phyloP scores from a whole-genome alignment of 2,797 vertebrate genomes.

The Eleutherodactylus coqui region DNA sequence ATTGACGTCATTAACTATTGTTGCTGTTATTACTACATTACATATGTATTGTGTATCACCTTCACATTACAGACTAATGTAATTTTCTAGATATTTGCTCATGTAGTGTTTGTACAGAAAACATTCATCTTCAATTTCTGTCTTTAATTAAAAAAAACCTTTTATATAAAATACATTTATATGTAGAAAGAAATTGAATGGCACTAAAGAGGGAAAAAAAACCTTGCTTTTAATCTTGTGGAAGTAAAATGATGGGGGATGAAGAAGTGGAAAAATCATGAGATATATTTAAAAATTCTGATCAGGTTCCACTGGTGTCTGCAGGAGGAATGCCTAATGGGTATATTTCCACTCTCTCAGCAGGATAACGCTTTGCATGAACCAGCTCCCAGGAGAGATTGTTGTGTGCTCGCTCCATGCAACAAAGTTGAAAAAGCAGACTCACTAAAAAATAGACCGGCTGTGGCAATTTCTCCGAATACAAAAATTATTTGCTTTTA shows the following conservation, averaged over 20 bases:
- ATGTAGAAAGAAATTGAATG: not conserved
- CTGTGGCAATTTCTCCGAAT: slow-evolving; percentile 68
- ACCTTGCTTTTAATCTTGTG: slow-evolving; percentile 25
- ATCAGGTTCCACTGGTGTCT: slow-evolving; percentile 79
- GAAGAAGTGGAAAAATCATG: slow-evolving; percentile 66
- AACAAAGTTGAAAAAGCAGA: slow-evolving; percentile 83
- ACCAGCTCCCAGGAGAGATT: slow-evolving; percentile 89
- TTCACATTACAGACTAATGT: not conserved
- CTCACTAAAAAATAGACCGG: slow-evolving; percentile 86
- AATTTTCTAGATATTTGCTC: too few relatives aligned
- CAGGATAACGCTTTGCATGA: slow-evolving; percentile 91
- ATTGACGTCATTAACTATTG: not conserved
- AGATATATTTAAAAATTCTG: slow-evolving; percentile 77
- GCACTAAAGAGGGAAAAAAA: not conserved
- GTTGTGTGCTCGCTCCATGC: slow-evolving; percentile 86
- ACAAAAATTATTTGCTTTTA: slow-evolving; percentile 12
- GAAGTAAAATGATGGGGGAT: slow-evolving; percentile 59
- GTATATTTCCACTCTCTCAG: slow-evolving; percentile 95
- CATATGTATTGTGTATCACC: not conserved
- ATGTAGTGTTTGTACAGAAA: not conserved
- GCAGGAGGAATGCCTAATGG: slow-evolving; percentile 86
- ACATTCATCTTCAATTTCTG: slow-evolving; percentile 2
- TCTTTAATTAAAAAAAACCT: not conserved
- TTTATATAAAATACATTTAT: not conserved
- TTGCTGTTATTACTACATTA: not conserved